Evolutionary conservation across 1,140 invertebrate species (phyloP).

Genomic region (Hyposmocoma kahamanoa): DNA sequence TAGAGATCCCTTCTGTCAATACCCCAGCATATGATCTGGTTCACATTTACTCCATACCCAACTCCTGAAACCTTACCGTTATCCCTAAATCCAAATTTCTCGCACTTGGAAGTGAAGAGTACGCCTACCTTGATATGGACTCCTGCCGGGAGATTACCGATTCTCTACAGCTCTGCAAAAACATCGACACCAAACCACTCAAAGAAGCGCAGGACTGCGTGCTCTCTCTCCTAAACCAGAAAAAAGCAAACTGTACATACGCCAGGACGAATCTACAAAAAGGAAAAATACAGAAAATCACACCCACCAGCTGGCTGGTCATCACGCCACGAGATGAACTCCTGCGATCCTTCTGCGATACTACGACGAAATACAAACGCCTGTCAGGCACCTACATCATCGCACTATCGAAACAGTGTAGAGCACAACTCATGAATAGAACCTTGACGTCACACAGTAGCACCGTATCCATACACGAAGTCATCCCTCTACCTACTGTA

Average conservation of each 20-base stretch:
- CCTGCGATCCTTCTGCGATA: too few species aligned
- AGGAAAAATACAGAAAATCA: neutral
- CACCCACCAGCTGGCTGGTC: neutral
- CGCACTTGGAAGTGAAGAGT: conserved; percentile 4
- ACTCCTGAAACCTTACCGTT: neutral
- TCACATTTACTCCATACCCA: neutral
- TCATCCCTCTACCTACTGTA: neutral
- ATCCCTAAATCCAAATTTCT: conserved; percentile 6
- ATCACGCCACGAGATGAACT: neutral
- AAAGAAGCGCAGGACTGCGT: neutral
- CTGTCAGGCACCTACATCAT: neutral
- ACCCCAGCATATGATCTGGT: neutral
- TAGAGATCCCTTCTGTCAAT: neutral
- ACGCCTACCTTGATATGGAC: conserved; percentile 1
- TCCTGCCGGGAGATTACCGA: neutral
- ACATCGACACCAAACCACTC: neutral
- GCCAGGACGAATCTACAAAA: neutral
- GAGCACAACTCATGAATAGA: neutral
- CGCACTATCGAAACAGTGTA: neutral
- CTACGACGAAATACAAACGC: neutral
- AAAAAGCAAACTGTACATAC: too few species aligned
- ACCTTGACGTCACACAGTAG: neutral
- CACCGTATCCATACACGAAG: neutral
- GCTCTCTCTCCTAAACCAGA: neutral
- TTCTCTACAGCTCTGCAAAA: neutral